Percentiles rank a stretch among this genome's conserved stretches.
Conservation (phyloP, 2,888 invertebrate genomes). For the Odontocolon sp. region DNA sequence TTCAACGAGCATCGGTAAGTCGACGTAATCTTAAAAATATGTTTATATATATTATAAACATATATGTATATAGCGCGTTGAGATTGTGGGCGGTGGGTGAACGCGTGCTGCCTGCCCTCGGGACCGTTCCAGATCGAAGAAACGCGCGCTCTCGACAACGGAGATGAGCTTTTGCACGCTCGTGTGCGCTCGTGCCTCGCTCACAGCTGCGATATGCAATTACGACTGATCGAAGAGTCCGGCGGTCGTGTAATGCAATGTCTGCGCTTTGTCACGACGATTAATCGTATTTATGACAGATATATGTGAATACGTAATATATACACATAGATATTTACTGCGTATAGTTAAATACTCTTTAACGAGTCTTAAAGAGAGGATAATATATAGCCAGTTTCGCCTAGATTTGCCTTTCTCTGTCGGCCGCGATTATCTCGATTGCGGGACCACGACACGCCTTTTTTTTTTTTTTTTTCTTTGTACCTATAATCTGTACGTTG, state of each 20-base stretch:
- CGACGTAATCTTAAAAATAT: constrained; percentile 5
- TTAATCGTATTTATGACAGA: background rate
- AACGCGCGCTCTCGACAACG: constrained; percentile 34
- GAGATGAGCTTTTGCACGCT: background rate
- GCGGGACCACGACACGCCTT: too few relatives aligned
- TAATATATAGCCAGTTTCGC: background rate
- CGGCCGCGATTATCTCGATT: constrained; percentile 24
- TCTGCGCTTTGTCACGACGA: constrained; percentile 5
- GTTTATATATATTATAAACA: background rate
- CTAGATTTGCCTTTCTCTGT: constrained; percentile 12
- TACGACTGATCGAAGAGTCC: constrained; percentile 26
- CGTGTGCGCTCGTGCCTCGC: constrained; percentile 33
- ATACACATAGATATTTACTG: background rate
- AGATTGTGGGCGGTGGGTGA: constrained; percentile 23
- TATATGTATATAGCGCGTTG: constrained; percentile 4
- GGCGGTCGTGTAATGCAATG: background rate
- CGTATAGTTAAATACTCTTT: background rate
- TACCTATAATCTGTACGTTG: too few relatives aligned
- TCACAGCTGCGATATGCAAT: constrained; percentile 31
- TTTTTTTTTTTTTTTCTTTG: too few relatives aligned
- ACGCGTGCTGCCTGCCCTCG: constrained; percentile 24
- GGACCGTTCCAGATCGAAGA: constrained; percentile 30
- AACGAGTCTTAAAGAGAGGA: background rate
- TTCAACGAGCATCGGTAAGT: background rate
- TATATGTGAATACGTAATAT: background rate